A percentile compares a stretch with the other conserved stretches of the same genome.
phyloP scores from a whole-genome alignment of 2,113 vertebrate genomes.

The Meleagris gallopavo region DNA sequence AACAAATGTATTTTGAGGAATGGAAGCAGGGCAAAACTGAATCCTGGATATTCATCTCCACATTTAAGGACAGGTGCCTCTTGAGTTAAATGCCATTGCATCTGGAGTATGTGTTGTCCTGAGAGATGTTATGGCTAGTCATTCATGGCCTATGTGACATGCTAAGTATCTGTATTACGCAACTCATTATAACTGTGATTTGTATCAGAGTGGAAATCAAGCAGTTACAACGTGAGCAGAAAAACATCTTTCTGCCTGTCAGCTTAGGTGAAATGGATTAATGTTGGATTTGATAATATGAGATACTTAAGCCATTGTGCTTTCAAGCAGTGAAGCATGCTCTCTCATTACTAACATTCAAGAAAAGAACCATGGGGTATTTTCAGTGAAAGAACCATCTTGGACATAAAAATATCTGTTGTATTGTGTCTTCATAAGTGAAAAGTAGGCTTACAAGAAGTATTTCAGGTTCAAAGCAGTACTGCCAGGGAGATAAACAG shows the following conservation, averaged over 20 bases:
- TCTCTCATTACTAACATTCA: accelerated
- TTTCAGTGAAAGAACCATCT: neutral
- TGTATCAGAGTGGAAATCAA: neutral
- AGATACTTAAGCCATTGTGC: neutral
- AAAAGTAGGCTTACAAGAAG: neutral
- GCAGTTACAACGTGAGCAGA: neutral
- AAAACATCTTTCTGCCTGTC: neutral
- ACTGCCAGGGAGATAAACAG: neutral
- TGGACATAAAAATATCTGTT: neutral
- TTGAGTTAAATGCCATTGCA: neutral
- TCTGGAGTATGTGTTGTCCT: neutral
- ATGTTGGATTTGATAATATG: neutral
- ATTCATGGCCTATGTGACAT: neutral
- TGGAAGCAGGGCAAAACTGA: neutral
- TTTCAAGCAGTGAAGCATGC: neutral
- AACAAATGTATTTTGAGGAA: neutral
- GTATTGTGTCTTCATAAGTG: neutral
- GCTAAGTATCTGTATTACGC: neutral
- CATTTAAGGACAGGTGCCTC: neutral
- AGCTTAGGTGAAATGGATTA: neutral
- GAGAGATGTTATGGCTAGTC: neutral
- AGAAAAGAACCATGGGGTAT: neutral
- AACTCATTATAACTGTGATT: neutral
- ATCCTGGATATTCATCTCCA: neutral
- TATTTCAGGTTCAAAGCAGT: neutral